Evolutionary conservation across 2,113 vertebrate species (phyloP), one percentile per base, ranked within the genome.

Genomic region (Cichladusa arquata): DNA sequence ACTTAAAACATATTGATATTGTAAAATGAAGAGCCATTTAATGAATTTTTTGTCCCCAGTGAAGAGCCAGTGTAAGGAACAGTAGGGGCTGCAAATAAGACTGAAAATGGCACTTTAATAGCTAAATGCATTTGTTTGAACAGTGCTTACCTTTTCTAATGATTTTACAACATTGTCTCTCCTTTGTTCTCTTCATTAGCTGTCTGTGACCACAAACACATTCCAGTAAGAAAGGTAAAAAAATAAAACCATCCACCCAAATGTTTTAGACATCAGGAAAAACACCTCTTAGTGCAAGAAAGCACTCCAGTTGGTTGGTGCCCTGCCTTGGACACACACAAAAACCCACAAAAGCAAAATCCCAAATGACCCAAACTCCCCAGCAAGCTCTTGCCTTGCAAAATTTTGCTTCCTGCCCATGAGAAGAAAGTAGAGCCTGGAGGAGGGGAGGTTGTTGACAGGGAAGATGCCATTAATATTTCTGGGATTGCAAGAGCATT

Each of bases 1-100:
- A 95, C 90, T 97, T 96, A 96, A 97, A 97, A 96, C 88, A 95
- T 96, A 97, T 96, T 97, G 97, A 97, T 95, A 95, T 57, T 86
- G 86, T 94, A 81, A 94, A 95, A 97, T 96, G 80, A 94, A 90
- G 79, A 77, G 92, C 79, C 69, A 92, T 97, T 92, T 96, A 97
- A 97, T 96, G 92, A 96, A 89, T 94, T 93, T 93, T 97, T 91
- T 97, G 94, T 96, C 86, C 93, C 82, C 93, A 87, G 91, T 94
- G 93, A 97, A 96, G 86, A 93, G 94, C 48, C 72, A 77, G 94
- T 83, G 91, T 91, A 92, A 93, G 86, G 79, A 97, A 97, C 96
- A 96, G 96, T 94, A 92, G 97, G 97, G 78, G 94, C 87, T 95
- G 93, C 95, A 93, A 95, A 96, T 61, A 96, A 94, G 93, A 91